A percentile compares a stretch with the other conserved stretches of the same genome.
phyloP scores from a whole-genome alignment of 2,113 vertebrate species.

The Paradoxurus hermaphroditus region DNA sequence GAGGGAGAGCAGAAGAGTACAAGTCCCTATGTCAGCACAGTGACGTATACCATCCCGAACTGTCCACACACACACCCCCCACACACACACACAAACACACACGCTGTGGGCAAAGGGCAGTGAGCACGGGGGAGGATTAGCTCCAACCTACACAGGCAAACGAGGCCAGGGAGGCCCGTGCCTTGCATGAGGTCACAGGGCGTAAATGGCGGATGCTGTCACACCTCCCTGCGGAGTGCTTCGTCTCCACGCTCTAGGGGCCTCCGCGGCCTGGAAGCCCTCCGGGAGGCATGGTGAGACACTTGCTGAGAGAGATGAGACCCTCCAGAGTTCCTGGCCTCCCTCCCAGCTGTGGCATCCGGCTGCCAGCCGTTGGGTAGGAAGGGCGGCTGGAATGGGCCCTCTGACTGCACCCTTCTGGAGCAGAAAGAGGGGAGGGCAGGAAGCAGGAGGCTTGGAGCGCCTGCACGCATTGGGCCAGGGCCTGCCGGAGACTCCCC shows the following conservation, averaged over 20 bases:
- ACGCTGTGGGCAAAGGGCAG: background rate
- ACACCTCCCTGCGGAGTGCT: background rate
- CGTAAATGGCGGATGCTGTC: background rate
- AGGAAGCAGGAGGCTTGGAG: background rate
- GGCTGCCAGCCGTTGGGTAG: background rate
- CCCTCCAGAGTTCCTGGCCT: background rate
- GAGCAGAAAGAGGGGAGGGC: background rate
- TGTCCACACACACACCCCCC: accelerated
- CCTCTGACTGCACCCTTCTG: background rate
- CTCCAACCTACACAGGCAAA: background rate
- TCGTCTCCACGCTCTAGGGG: background rate
- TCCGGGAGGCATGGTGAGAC: background rate
- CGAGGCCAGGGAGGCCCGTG: background rate
- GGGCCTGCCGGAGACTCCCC: background rate
- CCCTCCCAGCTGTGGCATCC: background rate
- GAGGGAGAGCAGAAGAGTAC: background rate
- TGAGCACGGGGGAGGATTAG: background rate
- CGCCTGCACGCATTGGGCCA: background rate
- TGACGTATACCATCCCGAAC: background rate
- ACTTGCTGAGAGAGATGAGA: background rate
- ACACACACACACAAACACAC: too few relatives aligned
- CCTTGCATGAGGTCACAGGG: background rate
- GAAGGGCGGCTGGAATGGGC: background rate
- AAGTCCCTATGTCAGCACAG: background rate
- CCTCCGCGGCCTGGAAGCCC: background rate